Evolutionary conservation across 2,888 invertebrate species (phyloP).

Genomic region (Mylabris sibirica): DNA sequence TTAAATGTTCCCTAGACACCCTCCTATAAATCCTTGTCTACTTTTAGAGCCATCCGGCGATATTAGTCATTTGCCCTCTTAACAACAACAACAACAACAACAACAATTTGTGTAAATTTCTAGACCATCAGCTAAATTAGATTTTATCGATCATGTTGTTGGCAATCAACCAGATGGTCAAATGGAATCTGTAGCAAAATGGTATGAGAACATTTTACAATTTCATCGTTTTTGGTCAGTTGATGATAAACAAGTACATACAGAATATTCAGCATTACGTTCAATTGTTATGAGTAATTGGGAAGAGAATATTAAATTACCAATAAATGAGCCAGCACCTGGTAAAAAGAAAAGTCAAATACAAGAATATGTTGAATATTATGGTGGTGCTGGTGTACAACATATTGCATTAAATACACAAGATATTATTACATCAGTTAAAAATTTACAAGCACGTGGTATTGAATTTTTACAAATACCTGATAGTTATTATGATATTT

Average conservation of each 20-base stretch:
- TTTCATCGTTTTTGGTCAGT: constrained; percentile 97
- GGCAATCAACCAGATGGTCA: constrained; percentile 94
- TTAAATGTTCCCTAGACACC: too few relatives aligned
- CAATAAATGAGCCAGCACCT: constrained; percentile 96
- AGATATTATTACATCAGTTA: constrained; percentile 86
- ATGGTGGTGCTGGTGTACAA: constrained; percentile 97
- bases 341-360: constrained; percentile 98
- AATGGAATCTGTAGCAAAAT: constrained; percentile 90
- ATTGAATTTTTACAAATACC: constrained; percentile 92
- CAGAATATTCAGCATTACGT: constrained; percentile 94
- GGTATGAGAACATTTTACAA: constrained; percentile 80
- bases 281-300: constrained; percentile 97
- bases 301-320: constrained; percentile 97
- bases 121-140: constrained; percentile 76
- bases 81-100: too few relatives aligned
- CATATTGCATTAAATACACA: constrained; percentile 97
- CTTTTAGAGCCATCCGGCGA: too few relatives aligned
- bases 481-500: constrained; percentile 85
- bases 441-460: constrained; percentile 81
- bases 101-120: not conserved
- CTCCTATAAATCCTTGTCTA: too few relatives aligned
- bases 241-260: constrained; percentile 94
- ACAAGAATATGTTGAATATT: constrained; percentile 97
- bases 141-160: constrained; percentile 96
- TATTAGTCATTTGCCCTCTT: too few relatives aligned